These are phyloP conservation scores for Linnaemya vulpina DNA, from an alignment of 2,888 invertebrate species.

Conservation along the genomic window DNA sequence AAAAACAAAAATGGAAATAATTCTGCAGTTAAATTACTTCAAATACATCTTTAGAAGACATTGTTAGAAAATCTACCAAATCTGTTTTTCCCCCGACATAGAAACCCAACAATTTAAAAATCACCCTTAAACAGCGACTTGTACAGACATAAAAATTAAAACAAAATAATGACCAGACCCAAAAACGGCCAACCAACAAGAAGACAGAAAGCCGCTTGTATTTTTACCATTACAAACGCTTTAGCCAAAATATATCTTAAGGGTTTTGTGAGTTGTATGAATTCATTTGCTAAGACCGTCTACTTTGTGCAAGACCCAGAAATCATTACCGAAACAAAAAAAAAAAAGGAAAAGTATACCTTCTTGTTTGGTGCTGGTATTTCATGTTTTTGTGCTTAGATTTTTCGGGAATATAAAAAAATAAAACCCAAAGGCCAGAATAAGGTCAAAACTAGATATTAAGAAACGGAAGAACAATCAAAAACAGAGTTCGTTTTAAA, in stretches of 20 bases:
- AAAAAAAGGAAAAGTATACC: constrained; percentile 16
- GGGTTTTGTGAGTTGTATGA: background rate
- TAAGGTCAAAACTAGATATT: constrained; percentile 64
- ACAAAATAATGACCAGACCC: constrained; percentile 19
- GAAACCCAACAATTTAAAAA: background rate
- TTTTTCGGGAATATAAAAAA: constrained; percentile 58
- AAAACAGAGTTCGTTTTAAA: constrained; percentile 41
- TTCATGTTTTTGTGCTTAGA: constrained; percentile 22
- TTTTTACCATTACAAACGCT: constrained; percentile 14
- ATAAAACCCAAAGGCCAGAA: constrained; percentile 63
- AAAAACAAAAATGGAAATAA: no score
- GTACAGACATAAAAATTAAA: constrained; percentile 24
- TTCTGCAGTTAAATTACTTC: no score
- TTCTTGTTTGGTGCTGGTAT: constrained; percentile 23
- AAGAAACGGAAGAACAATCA: constrained; percentile 60
- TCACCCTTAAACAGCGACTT: constrained; percentile 10
- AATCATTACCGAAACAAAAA: constrained; percentile 22
- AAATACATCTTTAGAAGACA: no score
- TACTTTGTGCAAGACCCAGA: constrained; percentile 40
- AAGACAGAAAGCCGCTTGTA: constrained; percentile 4
- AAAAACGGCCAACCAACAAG: background rate
- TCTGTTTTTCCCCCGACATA: no score
- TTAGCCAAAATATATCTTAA: constrained; percentile 3
- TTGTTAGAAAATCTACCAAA: no score
- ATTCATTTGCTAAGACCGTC: constrained; percentile 1